Percentiles rank a stretch among this genome's conserved stretches.
Evolutionary conservation across 2,797 vertebrate species (phyloP).

Genomic region (Adelosebastes latens): DNA sequence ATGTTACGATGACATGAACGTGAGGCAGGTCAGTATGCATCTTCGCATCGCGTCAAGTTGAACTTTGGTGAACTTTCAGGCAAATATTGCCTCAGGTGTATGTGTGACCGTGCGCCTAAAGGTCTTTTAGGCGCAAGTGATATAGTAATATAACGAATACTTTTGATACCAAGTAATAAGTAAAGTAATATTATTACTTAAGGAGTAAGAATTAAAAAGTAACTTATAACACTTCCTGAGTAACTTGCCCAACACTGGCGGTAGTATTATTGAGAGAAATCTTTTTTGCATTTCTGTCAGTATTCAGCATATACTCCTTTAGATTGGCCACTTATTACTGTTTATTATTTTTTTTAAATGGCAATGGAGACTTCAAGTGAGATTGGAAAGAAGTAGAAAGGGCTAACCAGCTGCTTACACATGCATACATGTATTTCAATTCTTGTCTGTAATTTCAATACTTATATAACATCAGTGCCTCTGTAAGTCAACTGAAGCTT

Average conservation of each 20-base stretch:
- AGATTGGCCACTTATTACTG: background rate
- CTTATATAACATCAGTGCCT: background rate
- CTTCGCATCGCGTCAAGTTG: too few relatives aligned
- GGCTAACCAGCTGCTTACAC: background rate
- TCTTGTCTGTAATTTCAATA: background rate
- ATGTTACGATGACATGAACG: too few relatives aligned
- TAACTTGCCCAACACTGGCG: background rate
- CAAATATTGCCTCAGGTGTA: too few relatives aligned
- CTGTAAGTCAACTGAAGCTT: background rate
- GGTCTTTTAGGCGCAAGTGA: too few relatives aligned
- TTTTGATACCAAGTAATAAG: too few relatives aligned
- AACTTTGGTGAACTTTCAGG: too few relatives aligned
- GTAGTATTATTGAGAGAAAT: background rate
- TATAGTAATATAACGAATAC: too few relatives aligned
- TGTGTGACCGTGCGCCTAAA: too few relatives aligned
- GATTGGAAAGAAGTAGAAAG: background rate
- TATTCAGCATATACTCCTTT: background rate
- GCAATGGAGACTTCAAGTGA: too few relatives aligned
- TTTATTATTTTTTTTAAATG: background rate
- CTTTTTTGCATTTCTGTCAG: background rate
- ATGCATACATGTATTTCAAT: background rate
- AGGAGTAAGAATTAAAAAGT: background rate
- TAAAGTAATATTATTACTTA: too few relatives aligned
- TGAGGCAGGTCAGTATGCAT: too few relatives aligned
- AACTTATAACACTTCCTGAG: background rate